A percentile compares a stretch with the other conserved stretches of the same genome.
Conservation (phyloP, 2,797 vertebrate genomes). For the Scolopax bukidnonensis region DNA sequence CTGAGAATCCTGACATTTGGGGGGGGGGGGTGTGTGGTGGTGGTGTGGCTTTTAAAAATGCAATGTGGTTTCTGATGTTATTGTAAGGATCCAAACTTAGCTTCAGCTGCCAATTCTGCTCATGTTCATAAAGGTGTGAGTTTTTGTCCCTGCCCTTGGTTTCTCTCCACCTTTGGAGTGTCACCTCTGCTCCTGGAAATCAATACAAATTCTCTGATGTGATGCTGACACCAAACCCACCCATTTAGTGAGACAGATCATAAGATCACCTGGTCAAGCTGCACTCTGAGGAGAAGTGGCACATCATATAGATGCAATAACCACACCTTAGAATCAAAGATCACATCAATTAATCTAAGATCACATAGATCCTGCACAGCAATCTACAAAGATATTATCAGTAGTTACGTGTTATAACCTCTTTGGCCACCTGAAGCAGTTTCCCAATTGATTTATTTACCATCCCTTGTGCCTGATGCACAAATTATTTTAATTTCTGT, state of each 20-base stretch:
- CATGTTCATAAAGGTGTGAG: not conserved
- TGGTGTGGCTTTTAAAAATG: not conserved
- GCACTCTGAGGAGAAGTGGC: not conserved
- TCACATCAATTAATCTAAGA: not conserved
- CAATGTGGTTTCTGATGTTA: not conserved
- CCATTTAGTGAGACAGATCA: not conserved
- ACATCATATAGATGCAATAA: not conserved
- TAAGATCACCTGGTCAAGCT: not conserved
- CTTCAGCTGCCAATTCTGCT: not conserved
- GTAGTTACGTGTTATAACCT: not conserved
- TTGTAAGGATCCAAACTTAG: not conserved
- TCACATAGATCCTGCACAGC: not conserved
- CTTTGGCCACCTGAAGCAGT: not conserved
- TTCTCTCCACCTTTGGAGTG: not conserved
- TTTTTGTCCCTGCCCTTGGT: not conserved
- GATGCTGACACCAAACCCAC: not conserved
- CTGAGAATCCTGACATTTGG: accelerated
- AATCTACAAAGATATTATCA: not conserved
- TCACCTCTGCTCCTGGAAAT: not conserved
- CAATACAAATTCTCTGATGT: not conserved
- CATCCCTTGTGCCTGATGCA: not conserved
- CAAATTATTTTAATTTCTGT: not conserved
- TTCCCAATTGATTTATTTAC: not conserved
- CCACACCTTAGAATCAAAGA: not conserved
- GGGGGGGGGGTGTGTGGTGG: too few species aligned